phyloP scores from a whole-genome alignment of 2,113 vertebrate species.

The Stegostoma tigrinum region DNA sequence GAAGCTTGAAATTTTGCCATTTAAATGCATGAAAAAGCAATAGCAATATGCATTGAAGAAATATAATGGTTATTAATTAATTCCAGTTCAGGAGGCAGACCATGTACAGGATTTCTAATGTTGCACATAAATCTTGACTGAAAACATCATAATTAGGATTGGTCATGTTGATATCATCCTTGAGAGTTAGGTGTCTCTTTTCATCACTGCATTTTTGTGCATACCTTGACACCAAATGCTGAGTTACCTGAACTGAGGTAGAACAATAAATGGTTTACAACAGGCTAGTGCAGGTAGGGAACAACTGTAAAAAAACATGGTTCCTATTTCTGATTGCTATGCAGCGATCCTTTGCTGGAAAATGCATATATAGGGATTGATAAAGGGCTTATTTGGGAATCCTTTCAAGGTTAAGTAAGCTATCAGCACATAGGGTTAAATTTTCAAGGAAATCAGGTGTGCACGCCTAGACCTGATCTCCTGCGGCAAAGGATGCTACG shows the following conservation, averaged over 20 bases:
- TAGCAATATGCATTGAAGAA: not conserved
- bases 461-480: not conserved
- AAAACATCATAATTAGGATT: not conserved
- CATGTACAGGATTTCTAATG: not conserved
- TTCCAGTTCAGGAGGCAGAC: not conserved
- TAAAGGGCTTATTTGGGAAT: not conserved
- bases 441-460: not conserved
- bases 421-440: not conserved
- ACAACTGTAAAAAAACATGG: not conserved
- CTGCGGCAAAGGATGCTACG: not conserved
- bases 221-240: not conserved
- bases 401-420: not conserved
- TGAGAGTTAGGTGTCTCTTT: not conserved
- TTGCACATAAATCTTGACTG: not conserved
- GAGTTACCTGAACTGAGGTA: not conserved
- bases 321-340: not conserved
- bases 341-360: not conserved
- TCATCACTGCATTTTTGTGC: not conserved
- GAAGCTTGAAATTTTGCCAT: not conserved
- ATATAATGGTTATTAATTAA: not conserved
- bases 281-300: not conserved
- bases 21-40: not conserved
- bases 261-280: not conserved
- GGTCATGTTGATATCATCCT: not conserved
- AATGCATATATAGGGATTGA: not conserved